Evolutionary conservation across 1,140 invertebrate genomes (phyloP), one percentile per base, ranked within the genome.

Genomic region (Caenorhabditis tropicalis): DNA sequence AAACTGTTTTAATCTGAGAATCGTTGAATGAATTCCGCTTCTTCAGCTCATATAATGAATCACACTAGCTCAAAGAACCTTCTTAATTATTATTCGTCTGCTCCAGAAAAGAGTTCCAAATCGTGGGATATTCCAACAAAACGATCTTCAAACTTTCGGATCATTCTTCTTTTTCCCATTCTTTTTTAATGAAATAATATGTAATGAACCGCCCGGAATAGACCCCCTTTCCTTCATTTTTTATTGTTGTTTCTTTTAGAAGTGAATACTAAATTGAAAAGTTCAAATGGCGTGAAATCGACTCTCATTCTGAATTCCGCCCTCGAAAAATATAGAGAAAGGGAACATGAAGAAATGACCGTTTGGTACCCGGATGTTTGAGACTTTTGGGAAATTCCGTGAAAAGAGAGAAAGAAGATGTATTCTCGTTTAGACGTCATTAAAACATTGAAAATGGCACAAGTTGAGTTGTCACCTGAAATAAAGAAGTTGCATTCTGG

Each of bases 281-380:
- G 29, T 65, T 65, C 58, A 65, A 65, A 65, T 65, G 29, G 58
- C 58, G 58, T 65, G 58, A 65, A 65, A 65, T 33, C 29, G 31
- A 51, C 7, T 51, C 19, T 51, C 48, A 10, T 51, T 16, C n/a
- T n/a, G 53, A 21, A 5, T 65, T 33, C 58, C 58, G 31, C 58
- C 58, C 58, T 65, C 58, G 29, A 29, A 65, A 7, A 65, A 65
- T 33, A 65, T n/a, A n/a, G 16, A 58, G 16, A 9, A 58, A 36
- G 16, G 58, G 58, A 65, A 65, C 58, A 65, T 15, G 29, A 36
- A 36, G 58, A 65, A 43, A 74, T 51, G 49, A 51, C 16, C 3
- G n/a, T 65, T 65, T 36, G 0, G 24, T 9, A 36, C 29, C 31
- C 29, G 58, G 58, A 65, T 36, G 7, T 36, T 74, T 29, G 15